Evolutionary conservation across 2,113 vertebrate species (phyloP), one percentile per base, ranked within the genome.

Genomic region (Microcebus griseorufus): DNA sequence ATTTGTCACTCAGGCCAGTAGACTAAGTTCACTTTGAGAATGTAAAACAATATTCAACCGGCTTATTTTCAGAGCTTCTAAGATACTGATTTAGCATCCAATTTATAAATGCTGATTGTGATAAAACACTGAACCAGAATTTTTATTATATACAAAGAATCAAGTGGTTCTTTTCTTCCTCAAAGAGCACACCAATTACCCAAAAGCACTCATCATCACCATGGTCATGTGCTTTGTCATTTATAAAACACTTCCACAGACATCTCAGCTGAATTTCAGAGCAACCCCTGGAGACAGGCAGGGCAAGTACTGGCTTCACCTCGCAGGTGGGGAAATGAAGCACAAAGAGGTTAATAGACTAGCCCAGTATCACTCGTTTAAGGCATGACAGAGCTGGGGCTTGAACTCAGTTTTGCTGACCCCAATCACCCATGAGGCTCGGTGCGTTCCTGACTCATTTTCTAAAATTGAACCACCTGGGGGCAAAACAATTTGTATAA

Each of bases 41-140:
- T 60, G 67, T 76, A 62, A 64, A 53, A 70, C 5, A 37, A 51
- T 48, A 90, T 51, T 73, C 45, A 65, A 51, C 29, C n/a, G 42
- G 60, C 51, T 93, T 83, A 62, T 12, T 82, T 97, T 95, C 80
- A 86, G 32, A 89, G 87, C 48, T 62, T 65, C 29, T 65, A 93
- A 82, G 53, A 32, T n/a, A 79, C n/a, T 87, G 88, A 89, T 72
- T 60, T 83, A 87, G 34, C 39, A 84, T 70, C 51, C 51, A 45
- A 80, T 45, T 85, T 70, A 78, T 78, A 93, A 90, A 92, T 78
- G 32, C 14, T 62, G 86, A 96, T 72, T 93, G 39, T 62, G 42
- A 69, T 90, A 90, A 72, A 65, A 91, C 3, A 60, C 13, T 60
- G 65, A 23, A 53, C 3, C 84, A 48, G 34, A 83, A 79, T 14